Evolutionary conservation across 1,140 invertebrate genomes (phyloP).

Genomic region (Pseudobourletiella spinata): DNA sequence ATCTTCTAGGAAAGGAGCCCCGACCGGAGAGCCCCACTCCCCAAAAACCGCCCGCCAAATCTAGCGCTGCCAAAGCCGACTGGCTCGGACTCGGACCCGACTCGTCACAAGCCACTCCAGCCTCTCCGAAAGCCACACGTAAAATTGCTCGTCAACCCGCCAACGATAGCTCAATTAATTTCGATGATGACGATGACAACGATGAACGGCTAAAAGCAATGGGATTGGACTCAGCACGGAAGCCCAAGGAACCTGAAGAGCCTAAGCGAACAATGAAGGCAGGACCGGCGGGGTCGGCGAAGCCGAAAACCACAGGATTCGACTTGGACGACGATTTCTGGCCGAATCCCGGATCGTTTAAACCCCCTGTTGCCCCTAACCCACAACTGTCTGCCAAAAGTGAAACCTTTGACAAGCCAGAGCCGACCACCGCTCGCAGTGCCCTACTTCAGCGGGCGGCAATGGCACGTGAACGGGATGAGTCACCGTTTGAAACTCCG

Average conservation of each 20-base stretch:
- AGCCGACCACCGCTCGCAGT: background rate
- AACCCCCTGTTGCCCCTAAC: background rate
- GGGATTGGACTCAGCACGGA: background rate
- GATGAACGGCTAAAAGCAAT: background rate
- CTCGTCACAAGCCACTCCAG: too few species aligned
- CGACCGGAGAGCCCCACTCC: background rate
- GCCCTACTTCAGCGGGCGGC: background rate
- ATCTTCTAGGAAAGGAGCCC: background rate
- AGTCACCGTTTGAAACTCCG: background rate
- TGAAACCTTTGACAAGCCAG: conserved; percentile 5
- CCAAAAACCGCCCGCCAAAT: background rate
- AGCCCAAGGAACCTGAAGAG: background rate
- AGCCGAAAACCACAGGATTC: background rate
- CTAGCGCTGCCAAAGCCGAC: background rate
- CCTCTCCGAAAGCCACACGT: background rate
- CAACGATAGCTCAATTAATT: background rate
- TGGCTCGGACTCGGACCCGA: background rate
- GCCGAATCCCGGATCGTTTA: background rate
- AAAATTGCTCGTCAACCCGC: background rate
- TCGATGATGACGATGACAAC: background rate
- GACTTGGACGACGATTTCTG: conserved; percentile 10
- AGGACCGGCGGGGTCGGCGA: too few species aligned
- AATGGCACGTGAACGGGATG: background rate
- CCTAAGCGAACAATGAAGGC: background rate
- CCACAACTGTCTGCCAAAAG: background rate